Evolutionary conservation across 2,113 vertebrate genomes (phyloP), one percentile per base, ranked within the genome.

Genomic region (Anarrhichthys ocellatus): DNA sequence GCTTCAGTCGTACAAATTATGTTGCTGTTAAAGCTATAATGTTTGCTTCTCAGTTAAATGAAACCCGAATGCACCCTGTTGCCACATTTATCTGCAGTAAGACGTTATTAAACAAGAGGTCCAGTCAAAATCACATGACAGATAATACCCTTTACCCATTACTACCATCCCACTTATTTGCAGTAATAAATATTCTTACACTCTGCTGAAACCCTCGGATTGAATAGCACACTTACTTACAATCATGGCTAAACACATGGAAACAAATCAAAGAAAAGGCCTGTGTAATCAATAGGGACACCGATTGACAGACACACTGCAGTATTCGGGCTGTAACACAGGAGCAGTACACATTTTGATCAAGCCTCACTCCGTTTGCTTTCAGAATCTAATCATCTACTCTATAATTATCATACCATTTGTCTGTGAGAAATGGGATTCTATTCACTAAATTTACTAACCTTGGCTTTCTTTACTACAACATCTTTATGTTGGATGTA

Each of bases 281-380:
- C 36, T 58, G 32, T 61, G 42, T 54, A 14, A 75, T 81, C 78
- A 63, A 82, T 84, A 81, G n/a, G 18, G 54, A 76, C 42, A 89
- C 66, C 73, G 71, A 77, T 6, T 3, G 6, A 79, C 44, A 38
- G 5, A 70, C 24, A 62, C 44, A 76, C 20, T 69, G 66, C 50
- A 68, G 34, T 34, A 52, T n/a, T 61, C 7, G 61, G 22, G 48
- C 27, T 36, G 20, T 54, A 40, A 65, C 24, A 81, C 29, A 71
- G 24, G 63, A 69, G 11, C 59, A 62, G 36, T 38, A 22, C 63
- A 44, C 14, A 67, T 67, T 11, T 18, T 40, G 34, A 40, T 64
- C 13, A 13, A 40, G 36, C 34, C 9, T 27, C 64, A 29, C 40
- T 2, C 40, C 9, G 20, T 38, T 22, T n/a, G 24, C 64, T 27